Base-by-base conservation (phyloP, 2,888 invertebrate genomes). In the Dryobotodes eremita region DNA sequence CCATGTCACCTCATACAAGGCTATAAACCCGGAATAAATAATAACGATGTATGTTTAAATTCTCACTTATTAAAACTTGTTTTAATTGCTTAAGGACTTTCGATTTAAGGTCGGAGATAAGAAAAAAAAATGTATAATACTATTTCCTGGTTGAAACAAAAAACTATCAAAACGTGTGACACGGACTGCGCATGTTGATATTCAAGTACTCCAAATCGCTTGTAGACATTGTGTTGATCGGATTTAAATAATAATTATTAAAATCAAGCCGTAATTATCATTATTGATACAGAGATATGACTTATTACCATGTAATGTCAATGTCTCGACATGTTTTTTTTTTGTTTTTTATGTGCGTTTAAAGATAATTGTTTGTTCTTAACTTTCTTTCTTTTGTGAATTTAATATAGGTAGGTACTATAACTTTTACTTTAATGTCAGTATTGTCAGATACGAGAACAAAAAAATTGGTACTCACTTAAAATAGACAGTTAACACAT, bases 71-170 rank as follows among this genome's bases (percentile, higher is more conserved):
- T 86, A 82, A 87, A 84, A 82, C 88, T 11, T 26, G 88, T 88
- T 86, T 87, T 89, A 88, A 88, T 88, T 88, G 84, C 88, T 87
- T 88, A 80, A 83, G 82, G 83, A 88, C 89, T 88, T 88, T 88
- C 88, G 82, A 89, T 89, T 85, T 88, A 79, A 89, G 86, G 84
- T 83, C 82, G 78, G 36, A 71, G 86, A 89, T 86, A 89, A 84
- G 81, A 84, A 83, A 88, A 88, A 88, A 82, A 76, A n/a, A 72
- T 70, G 59, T 69, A 79, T 62, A 36, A 36, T 42, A 42, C 42
- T 80, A 89, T 88, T 88, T 88, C 88, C 88, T 89, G 88, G 88
- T 89, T 71, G 64, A 42, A 71, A 80, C 68, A 88, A 88, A 88
- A 88, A 88, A 76, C 57, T 13, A 20, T 36, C 66, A 48, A n/a